phyloP scores from a whole-genome alignment of 2,113 vertebrate species.

The Proterorhinus semilunaris region DNA sequence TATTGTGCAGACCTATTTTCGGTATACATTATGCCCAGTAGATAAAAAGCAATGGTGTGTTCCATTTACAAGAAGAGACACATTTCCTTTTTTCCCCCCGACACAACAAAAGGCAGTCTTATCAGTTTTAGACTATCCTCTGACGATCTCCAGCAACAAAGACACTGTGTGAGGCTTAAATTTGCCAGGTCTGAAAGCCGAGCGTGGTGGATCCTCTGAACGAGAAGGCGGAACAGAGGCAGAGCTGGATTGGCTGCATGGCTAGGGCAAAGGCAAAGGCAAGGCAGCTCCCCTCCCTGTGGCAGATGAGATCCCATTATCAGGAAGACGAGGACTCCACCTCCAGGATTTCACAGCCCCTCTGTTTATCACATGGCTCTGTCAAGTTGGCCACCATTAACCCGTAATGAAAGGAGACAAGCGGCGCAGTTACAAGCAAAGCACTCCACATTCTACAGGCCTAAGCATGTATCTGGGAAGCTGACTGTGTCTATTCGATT shows the following conservation, averaged over 20 bases:
- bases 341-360: slow-evolving; percentile 86
- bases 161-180: slow-evolving; percentile 35
- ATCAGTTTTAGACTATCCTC: slow-evolving; percentile 19
- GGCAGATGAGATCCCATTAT: slow-evolving; percentile 79
- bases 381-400: slow-evolving; percentile 96
- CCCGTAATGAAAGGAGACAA: slow-evolving; percentile 96
- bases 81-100: background rate
- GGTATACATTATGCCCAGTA: too few relatives aligned
- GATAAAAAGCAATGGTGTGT: too few relatives aligned
- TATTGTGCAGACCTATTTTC: too few relatives aligned
- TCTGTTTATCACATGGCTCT: slow-evolving; percentile 92
- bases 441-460: slow-evolving; percentile 86
- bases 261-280: slow-evolving; percentile 11
- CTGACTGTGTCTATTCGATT: slow-evolving; percentile 84
- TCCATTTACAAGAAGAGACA: too few relatives aligned
- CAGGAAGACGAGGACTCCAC: slow-evolving; percentile 80
- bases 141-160: slow-evolving; percentile 9
- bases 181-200: slow-evolving; percentile 48
- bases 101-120: slow-evolving; percentile 23
- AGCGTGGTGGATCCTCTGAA: slow-evolving; percentile 58
- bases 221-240: slow-evolving; percentile 30
- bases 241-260: slow-evolving; percentile 63
- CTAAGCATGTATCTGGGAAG: slow-evolving; percentile 85
- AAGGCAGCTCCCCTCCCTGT: slow-evolving; percentile 45
- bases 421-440: slow-evolving; percentile 89